Conservation (phyloP, 2,797 vertebrate species). For the Syngnathus rostellatus region DNA sequence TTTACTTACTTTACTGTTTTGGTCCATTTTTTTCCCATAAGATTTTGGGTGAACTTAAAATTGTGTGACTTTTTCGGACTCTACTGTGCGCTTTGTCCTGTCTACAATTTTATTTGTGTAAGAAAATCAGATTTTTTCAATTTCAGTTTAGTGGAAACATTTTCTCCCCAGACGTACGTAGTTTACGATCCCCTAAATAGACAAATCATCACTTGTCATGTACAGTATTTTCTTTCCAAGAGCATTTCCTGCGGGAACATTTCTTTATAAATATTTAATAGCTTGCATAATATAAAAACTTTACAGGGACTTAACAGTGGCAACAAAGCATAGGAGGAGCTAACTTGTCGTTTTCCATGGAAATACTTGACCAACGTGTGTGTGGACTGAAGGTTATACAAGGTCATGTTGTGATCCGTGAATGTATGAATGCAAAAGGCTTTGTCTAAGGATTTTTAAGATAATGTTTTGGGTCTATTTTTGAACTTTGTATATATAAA, state of each 20-base stretch:
- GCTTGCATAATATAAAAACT: neutral
- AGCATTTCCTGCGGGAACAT: neutral
- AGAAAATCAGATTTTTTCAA: neutral
- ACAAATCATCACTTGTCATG: neutral
- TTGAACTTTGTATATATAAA: neutral
- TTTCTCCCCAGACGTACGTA: neutral
- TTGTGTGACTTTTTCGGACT: too few relatives aligned
- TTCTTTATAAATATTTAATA: neutral
- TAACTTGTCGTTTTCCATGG: neutral
- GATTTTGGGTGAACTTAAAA: too few relatives aligned
- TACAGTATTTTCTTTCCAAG: neutral
- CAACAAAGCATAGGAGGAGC: neutral
- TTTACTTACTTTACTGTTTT: too few relatives aligned
- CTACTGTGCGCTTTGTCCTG: neutral
- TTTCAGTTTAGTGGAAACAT: neutral
- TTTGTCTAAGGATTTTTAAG: neutral
- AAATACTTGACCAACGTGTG: conserved; percentile 1
- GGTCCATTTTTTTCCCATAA: too few relatives aligned
- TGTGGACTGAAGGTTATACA: neutral
- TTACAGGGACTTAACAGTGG: neutral
- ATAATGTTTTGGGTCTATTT: neutral
- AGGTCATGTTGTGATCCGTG: neutral
- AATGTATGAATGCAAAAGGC: neutral
- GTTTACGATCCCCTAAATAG: neutral
- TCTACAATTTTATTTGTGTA: neutral